Evolutionary conservation across 2,888 invertebrate species (phyloP).

Genomic region (Apamea monoglypha): DNA sequence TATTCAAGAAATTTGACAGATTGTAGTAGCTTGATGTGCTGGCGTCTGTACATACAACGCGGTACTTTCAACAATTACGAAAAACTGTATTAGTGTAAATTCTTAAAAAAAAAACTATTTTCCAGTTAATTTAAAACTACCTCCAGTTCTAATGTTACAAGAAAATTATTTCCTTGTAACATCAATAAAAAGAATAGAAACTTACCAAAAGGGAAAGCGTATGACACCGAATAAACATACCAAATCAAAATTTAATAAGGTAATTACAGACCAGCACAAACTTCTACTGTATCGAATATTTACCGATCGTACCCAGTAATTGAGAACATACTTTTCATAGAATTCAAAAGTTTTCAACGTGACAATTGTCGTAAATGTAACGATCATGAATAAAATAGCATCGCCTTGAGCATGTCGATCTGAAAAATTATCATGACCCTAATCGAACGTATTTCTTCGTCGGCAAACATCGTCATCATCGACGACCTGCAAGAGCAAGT

Average conservation of each 20-base stretch:
- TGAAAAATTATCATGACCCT: slow-evolving; percentile 83
- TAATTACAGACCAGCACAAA: slow-evolving; percentile 67
- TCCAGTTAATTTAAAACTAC: too few relatives aligned
- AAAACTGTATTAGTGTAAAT: not conserved
- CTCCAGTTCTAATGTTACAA: not conserved
- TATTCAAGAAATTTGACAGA: too few relatives aligned
- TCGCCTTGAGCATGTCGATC: slow-evolving; percentile 71
- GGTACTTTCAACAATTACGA: not conserved
- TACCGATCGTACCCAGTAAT: slow-evolving; percentile 69
- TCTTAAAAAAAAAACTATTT: not conserved
- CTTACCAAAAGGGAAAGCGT: slow-evolving; percentile 6
- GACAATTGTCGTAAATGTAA: slow-evolving; percentile 80
- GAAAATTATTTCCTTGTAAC: not conserved
- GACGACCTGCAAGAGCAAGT: slow-evolving; percentile 71
- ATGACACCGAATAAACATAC: slow-evolving; percentile 44
- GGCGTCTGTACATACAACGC: not conserved
- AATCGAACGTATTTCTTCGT: slow-evolving; percentile 77
- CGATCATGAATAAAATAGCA: slow-evolving; percentile 79
- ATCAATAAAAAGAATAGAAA: not conserved
- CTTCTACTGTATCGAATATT: slow-evolving; percentile 66
- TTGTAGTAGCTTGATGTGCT: too few relatives aligned
- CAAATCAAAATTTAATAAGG: slow-evolving; percentile 68
- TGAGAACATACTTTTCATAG: slow-evolving; percentile 72
- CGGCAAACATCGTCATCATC: slow-evolving; percentile 80
- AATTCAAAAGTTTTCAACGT: slow-evolving; percentile 77